phyloP scores from a whole-genome alignment of 2,888 invertebrate species.

The Dorcus hopei region DNA sequence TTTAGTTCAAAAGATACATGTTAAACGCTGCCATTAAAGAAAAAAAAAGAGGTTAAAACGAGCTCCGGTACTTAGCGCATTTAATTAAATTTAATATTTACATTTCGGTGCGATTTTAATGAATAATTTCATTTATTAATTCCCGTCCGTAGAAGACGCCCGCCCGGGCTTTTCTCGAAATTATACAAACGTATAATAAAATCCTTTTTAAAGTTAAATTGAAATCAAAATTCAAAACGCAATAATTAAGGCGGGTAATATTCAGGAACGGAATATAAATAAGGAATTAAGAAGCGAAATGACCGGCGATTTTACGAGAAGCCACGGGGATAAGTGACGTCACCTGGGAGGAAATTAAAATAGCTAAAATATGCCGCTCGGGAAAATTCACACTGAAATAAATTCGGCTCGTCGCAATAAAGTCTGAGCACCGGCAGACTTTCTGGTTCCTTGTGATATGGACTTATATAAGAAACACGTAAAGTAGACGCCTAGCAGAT shows the following conservation, averaged over 20 bases:
- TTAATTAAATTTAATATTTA: conserved; percentile 11
- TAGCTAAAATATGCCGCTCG: conserved; percentile 17
- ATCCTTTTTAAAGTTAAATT: conserved; percentile 38
- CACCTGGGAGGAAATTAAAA: conserved; percentile 33
- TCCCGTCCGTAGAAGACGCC: conserved; percentile 5
- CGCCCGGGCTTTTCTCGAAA: conserved; percentile 1
- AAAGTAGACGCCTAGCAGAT: neutral
- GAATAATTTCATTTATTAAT: conserved; percentile 10
- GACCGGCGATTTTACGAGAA: conserved; percentile 34
- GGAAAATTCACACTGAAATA: neutral
- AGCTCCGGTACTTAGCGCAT: neutral
- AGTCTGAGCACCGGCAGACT: neutral
- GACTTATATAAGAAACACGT: neutral
- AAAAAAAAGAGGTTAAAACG: too few species aligned
- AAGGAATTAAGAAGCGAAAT: conserved; percentile 29
- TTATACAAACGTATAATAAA: conserved; percentile 31
- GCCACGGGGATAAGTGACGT: conserved; percentile 31
- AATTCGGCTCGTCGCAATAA: neutral
- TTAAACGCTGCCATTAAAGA: too few species aligned
- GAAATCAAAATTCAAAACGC: conserved; percentile 43
- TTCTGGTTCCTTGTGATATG: neutral
- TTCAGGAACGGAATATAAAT: conserved; percentile 31
- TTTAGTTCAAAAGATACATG: too few species aligned
- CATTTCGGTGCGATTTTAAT: neutral
- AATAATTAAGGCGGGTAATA: conserved; percentile 36